These are phyloP conservation scores for Lepidurus apus DNA, from an alignment of 1,140 invertebrate species.

Conservation along the genomic window DNA sequence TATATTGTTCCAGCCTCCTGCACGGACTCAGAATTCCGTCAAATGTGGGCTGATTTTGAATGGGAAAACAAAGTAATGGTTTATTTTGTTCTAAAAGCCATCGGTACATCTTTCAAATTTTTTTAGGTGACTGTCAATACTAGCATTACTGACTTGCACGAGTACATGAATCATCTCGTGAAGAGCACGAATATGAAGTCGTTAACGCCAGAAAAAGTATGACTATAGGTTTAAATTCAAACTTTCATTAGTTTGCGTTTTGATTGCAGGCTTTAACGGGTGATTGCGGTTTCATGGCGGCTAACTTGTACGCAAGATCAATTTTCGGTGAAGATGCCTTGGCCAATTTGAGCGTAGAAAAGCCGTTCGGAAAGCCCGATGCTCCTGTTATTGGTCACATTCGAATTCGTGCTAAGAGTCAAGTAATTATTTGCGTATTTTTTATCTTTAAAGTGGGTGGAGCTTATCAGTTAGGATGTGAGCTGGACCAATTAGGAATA, in stretches of 20 bases:
- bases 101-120: slow-evolving; percentile 51
- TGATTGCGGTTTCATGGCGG: slow-evolving; percentile 98
- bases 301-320: slow-evolving; percentile 96
- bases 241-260: slow-evolving; percentile 35
- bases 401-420: slow-evolving; percentile 94
- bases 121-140: slow-evolving; percentile 74
- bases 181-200: slow-evolving; percentile 98
- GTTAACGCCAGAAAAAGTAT: slow-evolving; percentile 80
- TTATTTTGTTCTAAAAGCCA: neutral
- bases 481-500: too few species aligned
- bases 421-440: slow-evolving; percentile 53
- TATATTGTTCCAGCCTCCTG: slow-evolving; percentile 97
- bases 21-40: slow-evolving; percentile 90
- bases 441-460: slow-evolving; percentile 16
- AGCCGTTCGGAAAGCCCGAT: slow-evolving; percentile 77
- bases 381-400: slow-evolving; percentile 93
- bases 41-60: slow-evolving; percentile 99
- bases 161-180: slow-evolving; percentile 87
- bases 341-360: slow-evolving; percentile 97
- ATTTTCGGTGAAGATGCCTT: slow-evolving; percentile 99
- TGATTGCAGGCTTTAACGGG: slow-evolving; percentile 68
- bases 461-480: neutral
- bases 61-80: slow-evolving; percentile 94
- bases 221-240: slow-evolving; percentile 19
- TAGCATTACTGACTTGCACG: slow-evolving; percentile 81